Evolutionary conservation across 2,888 invertebrate species (phyloP).

Genomic region (Habroteleia sp.): DNA sequence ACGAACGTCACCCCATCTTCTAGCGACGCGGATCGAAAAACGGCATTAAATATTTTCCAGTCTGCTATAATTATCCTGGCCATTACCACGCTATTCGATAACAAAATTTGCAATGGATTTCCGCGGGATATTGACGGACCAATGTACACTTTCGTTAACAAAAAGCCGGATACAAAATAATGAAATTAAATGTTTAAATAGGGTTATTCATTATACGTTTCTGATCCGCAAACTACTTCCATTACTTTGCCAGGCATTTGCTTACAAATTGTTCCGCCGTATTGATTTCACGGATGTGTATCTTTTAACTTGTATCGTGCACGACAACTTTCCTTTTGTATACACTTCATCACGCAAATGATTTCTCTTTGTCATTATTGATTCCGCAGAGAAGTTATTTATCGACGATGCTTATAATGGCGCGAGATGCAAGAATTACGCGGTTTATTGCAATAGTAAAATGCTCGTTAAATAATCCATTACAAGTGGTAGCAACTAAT

Average conservation of each 20-base stretch:
- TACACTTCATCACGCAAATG: neutral
- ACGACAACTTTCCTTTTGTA: neutral
- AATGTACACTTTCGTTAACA: neutral
- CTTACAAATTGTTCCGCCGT: neutral
- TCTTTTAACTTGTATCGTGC: slow-evolving; percentile 1
- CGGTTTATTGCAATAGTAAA: neutral
- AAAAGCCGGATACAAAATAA: slow-evolving; percentile 19
- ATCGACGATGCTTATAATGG: slow-evolving; percentile 1
- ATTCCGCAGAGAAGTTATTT: slow-evolving; percentile 6
- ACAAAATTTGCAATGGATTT: slow-evolving; percentile 54
- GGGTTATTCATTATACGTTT: no score
- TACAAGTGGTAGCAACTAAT: no score
- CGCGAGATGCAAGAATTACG: neutral
- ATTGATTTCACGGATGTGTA: neutral
- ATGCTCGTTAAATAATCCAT: neutral
- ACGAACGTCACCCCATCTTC: slow-evolving; percentile 28
- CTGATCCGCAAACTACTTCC: neutral
- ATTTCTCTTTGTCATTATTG: slow-evolving; percentile 8
- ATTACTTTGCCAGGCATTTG: neutral
- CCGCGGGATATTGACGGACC: slow-evolving; percentile 20
- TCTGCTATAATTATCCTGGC: slow-evolving; percentile 48
- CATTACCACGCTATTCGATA: slow-evolving; percentile 28
- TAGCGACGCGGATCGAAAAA: slow-evolving; percentile 33
- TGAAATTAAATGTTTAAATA: slow-evolving; percentile 20
- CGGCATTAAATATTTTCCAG: slow-evolving; percentile 27